Conservation (phyloP, 92 coral and sea anemone genomes). For the Parazoanthus atlanticus region DNA sequence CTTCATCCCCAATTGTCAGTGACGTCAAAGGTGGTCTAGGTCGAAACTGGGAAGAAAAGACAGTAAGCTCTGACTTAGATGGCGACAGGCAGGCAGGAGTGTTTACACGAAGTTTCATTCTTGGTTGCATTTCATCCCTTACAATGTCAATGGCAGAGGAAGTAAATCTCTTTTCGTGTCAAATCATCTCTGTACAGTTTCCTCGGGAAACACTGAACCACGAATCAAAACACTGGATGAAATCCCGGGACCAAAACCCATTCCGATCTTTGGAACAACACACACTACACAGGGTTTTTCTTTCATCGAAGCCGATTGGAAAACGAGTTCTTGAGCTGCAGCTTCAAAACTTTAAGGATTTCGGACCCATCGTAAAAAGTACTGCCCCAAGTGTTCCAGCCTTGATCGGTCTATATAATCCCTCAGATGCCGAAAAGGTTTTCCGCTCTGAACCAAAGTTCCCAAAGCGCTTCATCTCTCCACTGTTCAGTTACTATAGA, state of each 20-base stretch:
- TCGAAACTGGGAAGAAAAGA: no score
- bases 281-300: slow-evolving; percentile 7
- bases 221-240: slow-evolving; percentile 49
- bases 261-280: slow-evolving; percentile 45
- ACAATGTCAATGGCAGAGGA: neutral
- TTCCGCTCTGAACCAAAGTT: slow-evolving; percentile 64
- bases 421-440: slow-evolving; percentile 51
- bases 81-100: neutral
- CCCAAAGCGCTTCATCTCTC: slow-evolving; percentile 51
- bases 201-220: slow-evolving; percentile 12
- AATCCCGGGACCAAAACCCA: slow-evolving; percentile 54
- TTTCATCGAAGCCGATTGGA: slow-evolving; percentile 47
- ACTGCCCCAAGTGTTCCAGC: slow-evolving; percentile 1
- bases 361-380: slow-evolving; percentile 49
- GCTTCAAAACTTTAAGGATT: slow-evolving; percentile 17
- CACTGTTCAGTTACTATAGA: slow-evolving; percentile 49
- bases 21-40: no score
- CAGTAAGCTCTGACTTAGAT: no score
- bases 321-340: slow-evolving; percentile 39
- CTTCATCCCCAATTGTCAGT: no score
- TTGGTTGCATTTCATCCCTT: neutral
- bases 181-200: neutral
- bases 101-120: neutral
- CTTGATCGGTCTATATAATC: slow-evolving; percentile 34
- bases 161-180: neutral